Conservation (phyloP, 2,888 invertebrate species). For the Agonopterix subpropinquella region DNA sequence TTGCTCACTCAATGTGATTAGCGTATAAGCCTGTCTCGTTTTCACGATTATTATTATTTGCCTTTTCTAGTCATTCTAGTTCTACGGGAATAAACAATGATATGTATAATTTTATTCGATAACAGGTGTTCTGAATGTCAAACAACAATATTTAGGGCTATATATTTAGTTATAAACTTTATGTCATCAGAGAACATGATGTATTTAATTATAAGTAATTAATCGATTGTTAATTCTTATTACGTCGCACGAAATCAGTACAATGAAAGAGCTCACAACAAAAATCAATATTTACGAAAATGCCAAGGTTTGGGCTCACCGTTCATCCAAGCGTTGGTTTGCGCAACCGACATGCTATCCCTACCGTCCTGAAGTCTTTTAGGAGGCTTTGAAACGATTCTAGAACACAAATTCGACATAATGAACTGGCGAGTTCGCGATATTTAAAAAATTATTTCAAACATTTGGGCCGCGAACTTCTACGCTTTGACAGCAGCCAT, state of each 20-base stretch:
- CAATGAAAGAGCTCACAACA: slow-evolving; percentile 22
- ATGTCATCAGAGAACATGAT: background rate
- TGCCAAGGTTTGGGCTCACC: slow-evolving; percentile 74
- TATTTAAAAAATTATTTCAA: slow-evolving; percentile 32
- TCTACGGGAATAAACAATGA: too few relatives aligned
- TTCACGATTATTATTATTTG: too few relatives aligned
- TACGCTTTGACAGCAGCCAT: slow-evolving; percentile 41
- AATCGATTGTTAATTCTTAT: slow-evolving; percentile 13
- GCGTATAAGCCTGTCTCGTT: too few relatives aligned
- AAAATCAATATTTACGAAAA: slow-evolving; percentile 45
- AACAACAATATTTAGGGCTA: slow-evolving; percentile 7
- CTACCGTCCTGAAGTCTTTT: slow-evolving; percentile 85
- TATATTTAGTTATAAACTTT: slow-evolving; percentile 1
- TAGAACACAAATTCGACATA: slow-evolving; percentile 87
- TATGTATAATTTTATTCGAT: too few relatives aligned
- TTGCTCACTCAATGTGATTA: too few relatives aligned
- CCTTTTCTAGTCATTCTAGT: too few relatives aligned
- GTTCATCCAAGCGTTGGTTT: slow-evolving; percentile 91
- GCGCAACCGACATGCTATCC: slow-evolving; percentile 84
- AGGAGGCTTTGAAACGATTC: slow-evolving; percentile 83
- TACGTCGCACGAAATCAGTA: slow-evolving; percentile 13
- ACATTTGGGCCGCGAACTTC: slow-evolving; percentile 34
- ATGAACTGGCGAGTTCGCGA: slow-evolving; percentile 23
- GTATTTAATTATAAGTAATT: slow-evolving; percentile 5
- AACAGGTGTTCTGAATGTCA: background rate